Evolutionary conservation across 2,888 invertebrate genomes (phyloP), one percentile per base, ranked within the genome.

Genomic region (Prosapia bicincta): DNA sequence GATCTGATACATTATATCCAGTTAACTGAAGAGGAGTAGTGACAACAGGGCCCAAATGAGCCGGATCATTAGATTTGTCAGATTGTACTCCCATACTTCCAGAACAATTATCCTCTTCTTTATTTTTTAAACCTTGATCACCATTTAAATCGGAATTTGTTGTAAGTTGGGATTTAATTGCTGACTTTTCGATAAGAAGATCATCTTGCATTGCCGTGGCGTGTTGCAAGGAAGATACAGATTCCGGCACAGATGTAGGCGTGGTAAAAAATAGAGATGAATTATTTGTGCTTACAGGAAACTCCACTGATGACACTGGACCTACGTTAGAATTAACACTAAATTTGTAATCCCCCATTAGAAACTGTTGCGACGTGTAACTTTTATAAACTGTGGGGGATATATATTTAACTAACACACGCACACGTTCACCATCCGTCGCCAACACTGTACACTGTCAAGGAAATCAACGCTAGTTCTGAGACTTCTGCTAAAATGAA

Each of bases 321-420:
- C 82, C 81, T 78, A 81, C 81, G 80, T 80, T 82, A 80, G 81
- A 81, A 82, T 81, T 82, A 75, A 81, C 81, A 81, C 80, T 81
- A 79, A 82, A 81, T 81, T 82, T 82, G 80, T 80, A 82, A 82
- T 82, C 82, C 81, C 82, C 82, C 82, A 82, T 82, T 81, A 81
- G 82, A 81, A 79, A 74, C 71, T 24, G 71, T 66, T 70, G 26
- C 73, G 74, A 66, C 76, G 73, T 30, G 71, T 72, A 66, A 71
- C 54, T 67, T 28, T 68, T 68, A 72, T 69, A 43, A 76, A 71
- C 66, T 43, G 71, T 74, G 74, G 76, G 76, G 76, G 76, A 32
- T 76, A 32, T 73, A 70, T 74, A n/a, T 69, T 71, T 23, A 70
- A 75, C 74, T 72, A 74, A 54, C 76, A 76, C 76, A 74, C 76